A percentile compares a stretch with the other conserved stretches of the same genome.
Evolutionary conservation across 2,797 vertebrate genomes (phyloP).

Genomic region (Centropyge bicolor): DNA sequence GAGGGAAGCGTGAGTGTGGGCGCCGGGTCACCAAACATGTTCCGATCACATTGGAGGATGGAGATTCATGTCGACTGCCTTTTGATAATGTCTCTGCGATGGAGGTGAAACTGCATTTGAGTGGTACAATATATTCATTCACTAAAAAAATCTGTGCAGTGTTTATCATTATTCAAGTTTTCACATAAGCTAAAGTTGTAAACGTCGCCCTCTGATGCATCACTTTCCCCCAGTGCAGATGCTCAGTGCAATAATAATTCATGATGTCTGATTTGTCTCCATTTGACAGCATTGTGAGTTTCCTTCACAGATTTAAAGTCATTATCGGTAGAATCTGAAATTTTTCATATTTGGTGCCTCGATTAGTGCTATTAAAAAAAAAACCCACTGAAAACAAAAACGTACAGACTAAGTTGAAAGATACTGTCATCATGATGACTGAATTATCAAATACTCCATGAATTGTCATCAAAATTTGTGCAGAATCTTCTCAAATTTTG

Average conservation of each 20-base stretch:
- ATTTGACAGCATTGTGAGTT: background rate
- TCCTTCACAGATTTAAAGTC: background rate
- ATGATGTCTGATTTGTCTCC: background rate
- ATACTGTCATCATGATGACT: too few relatives aligned
- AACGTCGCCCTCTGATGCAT: background rate
- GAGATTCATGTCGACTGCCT: slow-evolving; percentile 23
- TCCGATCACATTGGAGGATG: slow-evolving; percentile 45
- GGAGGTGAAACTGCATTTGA: slow-evolving; percentile 18
- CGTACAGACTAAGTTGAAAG: background rate
- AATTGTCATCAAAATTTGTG: background rate
- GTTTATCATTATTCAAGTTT: slow-evolving; percentile 1
- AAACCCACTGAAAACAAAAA: too few relatives aligned
- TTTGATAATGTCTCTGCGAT: slow-evolving; percentile 5
- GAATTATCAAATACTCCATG: background rate
- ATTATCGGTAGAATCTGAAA: background rate
- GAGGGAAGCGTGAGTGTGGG: slow-evolving; percentile 33
- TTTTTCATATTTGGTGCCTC: background rate
- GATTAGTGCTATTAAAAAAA: background rate
- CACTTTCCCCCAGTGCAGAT: background rate
- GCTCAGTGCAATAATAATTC: background rate
- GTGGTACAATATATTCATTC: background rate
- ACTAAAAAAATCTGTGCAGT: background rate
- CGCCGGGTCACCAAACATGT: slow-evolving; percentile 35
- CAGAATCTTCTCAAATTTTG: background rate
- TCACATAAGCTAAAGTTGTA: background rate